phyloP scores from a whole-genome alignment of 2,888 invertebrate genomes.

The Thecocarcelia acutangulata region DNA sequence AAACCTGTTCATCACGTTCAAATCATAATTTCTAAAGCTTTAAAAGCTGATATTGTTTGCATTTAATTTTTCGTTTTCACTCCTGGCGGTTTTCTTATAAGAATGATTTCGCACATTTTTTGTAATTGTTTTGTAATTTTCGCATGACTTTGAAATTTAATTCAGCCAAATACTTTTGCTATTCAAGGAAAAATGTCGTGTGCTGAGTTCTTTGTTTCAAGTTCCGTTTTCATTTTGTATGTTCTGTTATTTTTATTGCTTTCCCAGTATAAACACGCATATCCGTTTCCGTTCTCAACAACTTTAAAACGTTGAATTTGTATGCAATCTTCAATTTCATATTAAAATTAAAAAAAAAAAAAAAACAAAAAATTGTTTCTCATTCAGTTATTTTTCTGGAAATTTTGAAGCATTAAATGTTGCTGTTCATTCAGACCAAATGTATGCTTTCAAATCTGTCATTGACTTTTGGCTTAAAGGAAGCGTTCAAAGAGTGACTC shows the following conservation, averaged over 20 bases:
- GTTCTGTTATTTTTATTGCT: constrained; percentile 66
- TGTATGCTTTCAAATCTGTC: constrained; percentile 64
- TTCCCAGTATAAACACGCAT: constrained; percentile 73
- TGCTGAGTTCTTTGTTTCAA: constrained; percentile 32
- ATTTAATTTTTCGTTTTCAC: not conserved
- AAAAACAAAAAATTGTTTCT: too few species aligned
- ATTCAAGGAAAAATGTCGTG: constrained; percentile 3
- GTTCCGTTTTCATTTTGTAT: constrained; percentile 37
- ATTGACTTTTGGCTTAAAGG: constrained; percentile 36
- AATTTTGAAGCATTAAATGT: constrained; percentile 56
- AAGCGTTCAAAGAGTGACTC: not conserved
- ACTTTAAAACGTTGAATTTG: constrained; percentile 25
- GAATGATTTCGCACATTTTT: constrained; percentile 11
- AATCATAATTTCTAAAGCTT: not conserved
- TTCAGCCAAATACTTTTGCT: constrained; percentile 36
- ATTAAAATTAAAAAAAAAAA: not conserved
- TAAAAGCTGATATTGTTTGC: constrained; percentile 1
- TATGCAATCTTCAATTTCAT: not conserved
- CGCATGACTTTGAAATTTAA: constrained; percentile 66
- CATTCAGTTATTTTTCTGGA: constrained; percentile 43
- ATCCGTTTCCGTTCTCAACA: constrained; percentile 71
- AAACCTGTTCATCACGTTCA: not conserved
- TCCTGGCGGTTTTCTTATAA: constrained; percentile 13
- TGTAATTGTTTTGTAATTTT: not conserved
- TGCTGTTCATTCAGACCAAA: constrained; percentile 30